Conservation (phyloP, 2,113 vertebrate genomes). For the Psittacus erithacus region DNA sequence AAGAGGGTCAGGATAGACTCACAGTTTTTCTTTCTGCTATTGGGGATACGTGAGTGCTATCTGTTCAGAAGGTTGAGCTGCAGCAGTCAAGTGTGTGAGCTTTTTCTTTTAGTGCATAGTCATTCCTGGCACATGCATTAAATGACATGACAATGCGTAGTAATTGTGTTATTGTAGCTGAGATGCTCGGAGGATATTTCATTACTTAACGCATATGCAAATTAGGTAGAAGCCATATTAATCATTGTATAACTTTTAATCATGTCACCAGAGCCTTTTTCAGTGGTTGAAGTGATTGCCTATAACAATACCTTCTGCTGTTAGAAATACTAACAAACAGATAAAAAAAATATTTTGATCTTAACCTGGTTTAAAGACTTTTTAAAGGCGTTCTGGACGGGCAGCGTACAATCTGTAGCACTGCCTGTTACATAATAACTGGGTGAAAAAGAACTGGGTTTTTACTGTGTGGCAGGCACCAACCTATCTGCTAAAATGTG, state of each 20-base stretch:
- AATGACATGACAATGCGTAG: not conserved
- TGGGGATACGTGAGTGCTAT: slow-evolving; percentile 41
- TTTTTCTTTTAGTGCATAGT: not conserved
- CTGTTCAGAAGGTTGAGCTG: not conserved
- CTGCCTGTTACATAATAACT: not conserved
- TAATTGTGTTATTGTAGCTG: slow-evolving; percentile 17
- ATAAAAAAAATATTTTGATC: not conserved
- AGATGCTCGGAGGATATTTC: slow-evolving; percentile 27
- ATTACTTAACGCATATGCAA: slow-evolving; percentile 62
- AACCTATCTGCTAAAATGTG: not conserved
- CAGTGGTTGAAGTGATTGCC: not conserved
- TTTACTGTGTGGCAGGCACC: not conserved
- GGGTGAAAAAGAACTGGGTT: not conserved
- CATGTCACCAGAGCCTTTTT: slow-evolving; percentile 24
- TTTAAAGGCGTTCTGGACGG: not conserved
- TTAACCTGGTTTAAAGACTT: not conserved
- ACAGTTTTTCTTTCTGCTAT: not conserved
- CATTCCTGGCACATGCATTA: not conserved
- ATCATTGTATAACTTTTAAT: slow-evolving; percentile 55
- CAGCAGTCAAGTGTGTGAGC: not conserved
- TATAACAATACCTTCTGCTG: not conserved
- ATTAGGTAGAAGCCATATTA: slow-evolving; percentile 67
- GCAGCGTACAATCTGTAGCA: not conserved
- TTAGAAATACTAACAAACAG: not conserved
- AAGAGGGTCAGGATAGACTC: not conserved